Evolutionary conservation across 2,888 invertebrate species (phyloP), one percentile per base, ranked within the genome.

Genomic region (Rhamphomyia laevipes): DNA sequence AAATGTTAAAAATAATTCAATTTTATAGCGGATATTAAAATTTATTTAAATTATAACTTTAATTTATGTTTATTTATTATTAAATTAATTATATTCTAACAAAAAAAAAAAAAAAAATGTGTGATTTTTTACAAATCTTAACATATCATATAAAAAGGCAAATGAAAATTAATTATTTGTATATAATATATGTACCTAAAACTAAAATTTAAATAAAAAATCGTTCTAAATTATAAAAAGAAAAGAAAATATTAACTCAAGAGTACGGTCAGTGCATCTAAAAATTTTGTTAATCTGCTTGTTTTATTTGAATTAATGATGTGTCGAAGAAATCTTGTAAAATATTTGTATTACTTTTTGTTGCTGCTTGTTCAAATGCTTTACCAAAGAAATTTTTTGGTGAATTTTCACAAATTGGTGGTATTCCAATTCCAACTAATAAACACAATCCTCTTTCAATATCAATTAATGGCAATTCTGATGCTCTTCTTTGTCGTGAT

Each of bases 281-380:
- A 78, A 73, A 94, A 93, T 67, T 85, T 83, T 44, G 85, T 79
- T 52, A 87, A 65, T 92, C 88, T 49, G 85, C 80, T 37, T 77
- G 76, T 53, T 85, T 84, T 62, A 94, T 75, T 66, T 84, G 79
- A 61, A 90, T 79, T 60, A 89, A 82, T 72, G 86, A 83, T 2
- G 85, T 77, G 69, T 94, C 93, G 63, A 92, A 84, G 65, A 80
- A 81, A 66, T 91, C 87, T 49, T 84, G 76, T 3, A 78, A 73
- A 7, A 86, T 77, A 5, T 77, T 71, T 23, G 79, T 79, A 46
- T 81, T 80, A 57, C 85, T 82, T 58, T 80, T 79, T 35, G 79
- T 75, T 0, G 89, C 89, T 12, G 92, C 90, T 65, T 91, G 87
- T 65, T 89, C 88, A 68, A 95, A 96, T 0, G 93, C 95, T 61